Evolutionary conservation across 2,888 invertebrate species (phyloP), one percentile per base, ranked within the genome.

Genomic region (Eudasyphora cyanicolor): DNA sequence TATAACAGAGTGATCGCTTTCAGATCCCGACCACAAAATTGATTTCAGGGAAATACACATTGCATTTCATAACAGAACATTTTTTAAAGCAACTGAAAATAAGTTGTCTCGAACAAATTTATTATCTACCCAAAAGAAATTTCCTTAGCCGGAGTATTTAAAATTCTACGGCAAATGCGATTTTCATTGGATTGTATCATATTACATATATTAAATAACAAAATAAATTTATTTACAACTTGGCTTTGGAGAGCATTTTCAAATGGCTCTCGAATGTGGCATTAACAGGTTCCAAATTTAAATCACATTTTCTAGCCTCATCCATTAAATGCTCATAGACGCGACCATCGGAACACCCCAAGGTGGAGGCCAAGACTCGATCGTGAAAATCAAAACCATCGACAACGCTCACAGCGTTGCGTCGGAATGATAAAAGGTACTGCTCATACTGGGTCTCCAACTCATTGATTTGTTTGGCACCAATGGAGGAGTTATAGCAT

Each of bases 341-440:
- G 83, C 95, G 95, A 0, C 97, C 97, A 91, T 97, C 97, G 91
- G 95, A 96, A 3, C 96, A 94, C 5, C 97, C 97, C 19, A 97
- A 92, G 0, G 96, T 94, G 0, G 97, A 97, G 60, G 94, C 93
- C 0, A 97, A 92, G 76, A 96, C 94, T 90, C 96, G 95, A 89
- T 97, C 97, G 24, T 95, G 93, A 60, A 97, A 94, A 89, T 98
- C 98, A 91, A 98, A 99, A 12, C 97, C 95, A 92, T 99, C 98
- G 0, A 98, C 98, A 12, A 99, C 93, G 0, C 96, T 95, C 0
- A 99, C 96, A 0, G 97, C 98, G 91, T 98, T 96, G n/a, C 96
- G 96, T 51, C 98, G 94, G 67, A 99, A 92, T 14, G 93, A 93
- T 0, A 93, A 92, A 74, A 98, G 92, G 76, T 96, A 91, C 49